Base-by-base conservation (phyloP, 2,888 invertebrate species). In the Scaptomyza tumidula region DNA sequence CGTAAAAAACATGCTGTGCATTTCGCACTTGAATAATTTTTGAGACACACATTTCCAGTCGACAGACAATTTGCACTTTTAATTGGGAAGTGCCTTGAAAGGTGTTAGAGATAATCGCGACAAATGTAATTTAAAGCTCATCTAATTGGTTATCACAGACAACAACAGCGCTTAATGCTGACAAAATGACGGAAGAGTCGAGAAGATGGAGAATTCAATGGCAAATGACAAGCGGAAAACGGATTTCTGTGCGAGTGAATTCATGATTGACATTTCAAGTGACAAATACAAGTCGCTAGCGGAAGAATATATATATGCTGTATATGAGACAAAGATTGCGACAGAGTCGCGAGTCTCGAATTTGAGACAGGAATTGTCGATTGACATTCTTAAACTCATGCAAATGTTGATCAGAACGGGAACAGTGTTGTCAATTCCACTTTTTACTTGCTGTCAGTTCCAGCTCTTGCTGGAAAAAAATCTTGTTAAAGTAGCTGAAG, bases 171-270 rank as follows among this genome's bases (percentile, higher is more conserved):
- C 43, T 54, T 44, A 65, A 29, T 44, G 55, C 27, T 41, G 50
- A 46, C 33, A 16, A n/a, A 31, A 10, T 37, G 24, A 10, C 7
- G 3, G n/a, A 19, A 6, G 9, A 5, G n/a, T 37, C 37, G 5
- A 1, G 33, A 24, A 45, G 10, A 48, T 37, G 37, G 62, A 24
- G 33, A 63, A 67, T 67, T 60, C 71, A 82, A 84, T 71, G 68
- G 65, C 70, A 73, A 82, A 80, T 71, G 83, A 82, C 70, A 71
- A 76, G 76, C 78, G 83, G 86, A 84, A 86, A 84, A 80, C 83
- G 83, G 86, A 84, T 86, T 83, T 84, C 83, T 78, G 68, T 72
- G 50, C 83, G 76, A 84, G 43, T 73, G 80, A 74, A 52, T 74
- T 50, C 44, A 55, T 75, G 84, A 86, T 84, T 86, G 83, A 83